These are phyloP conservation scores for Polypedilum pembai DNA, from an alignment of 1,140 invertebrate genomes.

Conservation along the genomic window DNA sequence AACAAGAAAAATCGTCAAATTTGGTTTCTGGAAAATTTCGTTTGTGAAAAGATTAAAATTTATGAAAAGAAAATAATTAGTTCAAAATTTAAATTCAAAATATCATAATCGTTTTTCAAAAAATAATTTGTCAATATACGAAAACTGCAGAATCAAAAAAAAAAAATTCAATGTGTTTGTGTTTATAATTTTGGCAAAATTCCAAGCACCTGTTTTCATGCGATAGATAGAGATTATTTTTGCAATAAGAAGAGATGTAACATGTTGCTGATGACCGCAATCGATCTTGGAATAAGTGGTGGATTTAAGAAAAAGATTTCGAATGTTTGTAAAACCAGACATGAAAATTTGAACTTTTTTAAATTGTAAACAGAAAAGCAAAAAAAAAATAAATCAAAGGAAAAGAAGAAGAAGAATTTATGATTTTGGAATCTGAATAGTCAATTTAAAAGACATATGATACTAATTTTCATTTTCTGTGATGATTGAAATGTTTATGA, in stretches of 20 bases:
- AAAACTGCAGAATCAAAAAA: neutral
- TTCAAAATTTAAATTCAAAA: no score
- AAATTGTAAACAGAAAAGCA: no score
- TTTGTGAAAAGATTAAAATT: no score
- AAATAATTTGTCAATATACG: neutral
- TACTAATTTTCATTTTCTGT: no score
- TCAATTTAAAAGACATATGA: no score
- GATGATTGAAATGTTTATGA: no score
- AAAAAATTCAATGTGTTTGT: neutral
- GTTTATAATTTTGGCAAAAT: neutral
- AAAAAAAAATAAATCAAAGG: neutral
- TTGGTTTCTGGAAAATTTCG: no score
- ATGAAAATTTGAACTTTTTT: no score
- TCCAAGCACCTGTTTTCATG: constrained; percentile 17
- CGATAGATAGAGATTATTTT: neutral
- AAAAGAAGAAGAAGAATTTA: neutral
- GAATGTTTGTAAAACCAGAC: neutral
- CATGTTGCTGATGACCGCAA: neutral
- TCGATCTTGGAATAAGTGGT: neutral
- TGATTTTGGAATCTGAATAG: no score
- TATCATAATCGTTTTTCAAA: neutral
- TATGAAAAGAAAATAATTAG: no score
- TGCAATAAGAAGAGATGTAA: neutral
- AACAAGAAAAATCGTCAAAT: no score
- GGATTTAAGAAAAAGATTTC: neutral